A percentile compares a stretch with the other conserved stretches of the same genome.
phyloP scores from a whole-genome alignment of 2,797 vertebrate genomes.

The Bovichtus variegatus region DNA sequence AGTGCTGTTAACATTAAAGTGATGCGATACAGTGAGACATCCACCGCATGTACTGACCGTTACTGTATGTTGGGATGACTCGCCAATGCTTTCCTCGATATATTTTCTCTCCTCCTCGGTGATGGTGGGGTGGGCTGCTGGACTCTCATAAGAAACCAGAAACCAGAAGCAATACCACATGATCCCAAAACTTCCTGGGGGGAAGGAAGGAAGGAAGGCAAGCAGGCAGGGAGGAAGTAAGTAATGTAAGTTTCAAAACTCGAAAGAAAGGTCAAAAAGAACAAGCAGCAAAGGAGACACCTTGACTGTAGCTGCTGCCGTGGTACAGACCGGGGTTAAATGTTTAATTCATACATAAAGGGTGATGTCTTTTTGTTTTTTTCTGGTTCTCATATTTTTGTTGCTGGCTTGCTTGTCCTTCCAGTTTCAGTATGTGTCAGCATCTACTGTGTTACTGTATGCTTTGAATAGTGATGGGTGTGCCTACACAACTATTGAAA shows the following conservation, averaged over 20 bases:
- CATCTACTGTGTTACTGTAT: background rate
- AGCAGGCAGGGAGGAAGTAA: background rate
- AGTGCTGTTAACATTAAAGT: background rate
- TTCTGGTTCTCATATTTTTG: background rate
- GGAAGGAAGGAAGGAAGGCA: background rate
- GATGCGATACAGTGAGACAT: background rate
- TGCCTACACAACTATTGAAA: background rate
- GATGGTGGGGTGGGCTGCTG: slow-evolving; percentile 93
- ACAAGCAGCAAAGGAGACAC: background rate
- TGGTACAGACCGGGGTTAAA: background rate
- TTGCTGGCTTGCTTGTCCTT: background rate
- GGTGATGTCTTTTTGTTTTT: background rate
- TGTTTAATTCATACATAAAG: background rate
- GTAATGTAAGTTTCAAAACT: background rate
- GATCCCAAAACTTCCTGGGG: slow-evolving; percentile 90
- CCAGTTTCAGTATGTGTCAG: slow-evolving; percentile 15
- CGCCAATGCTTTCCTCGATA: slow-evolving; percentile 94
- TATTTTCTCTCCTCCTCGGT: slow-evolving; percentile 90
- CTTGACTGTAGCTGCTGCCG: background rate
- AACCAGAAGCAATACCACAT: slow-evolving; percentile 95
- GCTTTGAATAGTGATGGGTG: background rate
- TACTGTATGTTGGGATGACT: slow-evolving; percentile 82
- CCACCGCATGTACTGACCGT: slow-evolving; percentile 73
- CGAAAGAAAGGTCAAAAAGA: slow-evolving; percentile 5
- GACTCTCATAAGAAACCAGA: slow-evolving; percentile 94